phyloP scores from a whole-genome alignment of 2,888 invertebrate genomes.

The Oscheius sp. region DNA sequence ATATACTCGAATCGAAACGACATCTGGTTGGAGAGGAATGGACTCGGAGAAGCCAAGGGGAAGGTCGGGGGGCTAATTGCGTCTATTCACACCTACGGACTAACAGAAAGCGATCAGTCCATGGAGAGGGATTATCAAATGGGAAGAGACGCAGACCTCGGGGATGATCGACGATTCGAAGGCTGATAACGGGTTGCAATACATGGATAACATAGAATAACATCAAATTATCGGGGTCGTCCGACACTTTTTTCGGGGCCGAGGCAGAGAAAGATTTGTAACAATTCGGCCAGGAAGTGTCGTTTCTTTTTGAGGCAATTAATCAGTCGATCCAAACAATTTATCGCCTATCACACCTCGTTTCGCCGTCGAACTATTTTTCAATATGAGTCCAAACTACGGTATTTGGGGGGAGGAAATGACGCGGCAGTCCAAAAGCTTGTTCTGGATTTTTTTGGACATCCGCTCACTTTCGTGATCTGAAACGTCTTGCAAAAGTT shows the following conservation, averaged over 20 bases:
- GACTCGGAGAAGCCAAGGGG: neutral
- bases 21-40: neutral
- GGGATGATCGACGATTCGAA: slow-evolving; percentile 18
- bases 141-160: slow-evolving; percentile 17
- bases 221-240: neutral
- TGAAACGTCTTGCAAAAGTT: no score
- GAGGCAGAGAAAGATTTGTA: neutral
- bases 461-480: no score
- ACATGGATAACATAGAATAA: slow-evolving; percentile 13
- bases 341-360: no score
- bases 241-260: neutral
- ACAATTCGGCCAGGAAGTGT: no score
- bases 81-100: slow-evolving; percentile 28
- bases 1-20: neutral
- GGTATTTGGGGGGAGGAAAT: no score
- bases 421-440: no score
- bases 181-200: slow-evolving; percentile 21
- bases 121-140: slow-evolving; percentile 3
- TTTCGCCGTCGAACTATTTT: no score
- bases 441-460: no score
- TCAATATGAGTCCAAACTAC: no score
- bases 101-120: slow-evolving; percentile 26
- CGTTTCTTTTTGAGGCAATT: no score
- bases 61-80: slow-evolving; percentile 18
- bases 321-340: no score